Evolutionary conservation across 2,113 vertebrate genomes (phyloP), one percentile per base, ranked within the genome.

Genomic region (Lasiurus borealis): DNA sequence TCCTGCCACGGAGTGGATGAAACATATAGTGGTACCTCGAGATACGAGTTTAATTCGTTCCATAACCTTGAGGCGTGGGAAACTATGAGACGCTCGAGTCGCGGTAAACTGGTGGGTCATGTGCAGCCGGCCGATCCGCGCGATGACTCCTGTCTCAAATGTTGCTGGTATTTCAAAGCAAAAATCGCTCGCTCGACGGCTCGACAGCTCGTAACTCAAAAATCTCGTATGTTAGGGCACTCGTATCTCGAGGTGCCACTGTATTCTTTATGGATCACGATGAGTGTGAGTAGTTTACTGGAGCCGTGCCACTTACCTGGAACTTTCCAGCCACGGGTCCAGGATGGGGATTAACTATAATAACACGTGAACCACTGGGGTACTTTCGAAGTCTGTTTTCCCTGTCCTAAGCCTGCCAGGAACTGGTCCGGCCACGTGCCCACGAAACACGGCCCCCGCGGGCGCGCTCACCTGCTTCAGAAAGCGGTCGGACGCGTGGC

Each of bases 401-500:
- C 36, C 29, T 50, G 64, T 62, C 73, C 16, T n/a, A 85, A 50
- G 82, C 78, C 6, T 8, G 27, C 6, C 85, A 31, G 87, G 80
- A 23, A 54, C 48, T 2, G 73, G 44, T 66, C 83, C 8, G 82
- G 48, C 48, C 82, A 90, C 68, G 8, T 57, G 80, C 36, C 82
- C 40, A 86, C 48, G 46, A 88, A 88, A 92, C 14, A 5, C 29
- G 71, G 78, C 23, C 1, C 64, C 0, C 19, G 1, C 18, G 5
- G 27, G 54, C 40, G 34, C 36, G 19, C 78, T 66, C 98, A 99
- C 99, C 99, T 99, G 99, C 91, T 98, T 98, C 21, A 99, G 98
- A 93, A 99, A 99, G 52, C 98, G 98, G 87, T 99, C 98, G 0
- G 99, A 99, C 1, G 99, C 99, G 0, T 97, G 98, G 98, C 97